Evolutionary conservation across 2,113 vertebrate genomes (phyloP), one percentile per base, ranked within the genome.

Genomic region (Dryoscopus gambensis): DNA sequence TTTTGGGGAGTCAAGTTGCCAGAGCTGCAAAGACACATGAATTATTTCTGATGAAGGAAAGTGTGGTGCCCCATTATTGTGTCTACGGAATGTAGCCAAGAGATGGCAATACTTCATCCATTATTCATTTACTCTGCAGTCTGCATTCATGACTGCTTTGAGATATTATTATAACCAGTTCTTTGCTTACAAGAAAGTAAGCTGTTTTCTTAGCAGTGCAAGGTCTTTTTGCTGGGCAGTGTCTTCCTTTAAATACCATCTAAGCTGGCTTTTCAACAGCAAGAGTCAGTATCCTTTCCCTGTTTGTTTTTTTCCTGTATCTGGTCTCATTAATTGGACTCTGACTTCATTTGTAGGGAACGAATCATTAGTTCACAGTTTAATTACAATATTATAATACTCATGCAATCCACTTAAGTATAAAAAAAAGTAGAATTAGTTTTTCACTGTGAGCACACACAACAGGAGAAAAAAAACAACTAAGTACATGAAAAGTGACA

Each of bases 381-480:
- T 95, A 75, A 95, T 94, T 95, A 82, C 60, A 73, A 2, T 96
- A 86, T 94, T 93, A 83, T 86, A 90, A 84, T 79, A 52, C 74
- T 80, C 70, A 31, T 53, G 46, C 65, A 87, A 60, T 80, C 57
- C 82, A 93, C 89, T 97, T 94, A 91, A 71, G 55, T 76, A 85
- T 94, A 89, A 84, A 95, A 35, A 69, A 50, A 95, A 76, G 79
- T 78, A 63, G 67, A 92, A 88, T 92, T 62, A 35, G 46, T 42
- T 89, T 95, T 95, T 84, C 39, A 80, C 57, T 93, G 42, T 37
- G 35, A 91, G 84, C 62, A 50, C 74, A 63, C 90, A 93, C 95
- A 97, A 96, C 95, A 97, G 97, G 84, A 74, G 11, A 14, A 62
- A 77, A 91, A 75, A 89, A 78, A 35, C 46, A 91, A 39, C 77